phyloP scores from a whole-genome alignment of 2,888 invertebrate genomes.

The Zaprionus lineosus region DNA sequence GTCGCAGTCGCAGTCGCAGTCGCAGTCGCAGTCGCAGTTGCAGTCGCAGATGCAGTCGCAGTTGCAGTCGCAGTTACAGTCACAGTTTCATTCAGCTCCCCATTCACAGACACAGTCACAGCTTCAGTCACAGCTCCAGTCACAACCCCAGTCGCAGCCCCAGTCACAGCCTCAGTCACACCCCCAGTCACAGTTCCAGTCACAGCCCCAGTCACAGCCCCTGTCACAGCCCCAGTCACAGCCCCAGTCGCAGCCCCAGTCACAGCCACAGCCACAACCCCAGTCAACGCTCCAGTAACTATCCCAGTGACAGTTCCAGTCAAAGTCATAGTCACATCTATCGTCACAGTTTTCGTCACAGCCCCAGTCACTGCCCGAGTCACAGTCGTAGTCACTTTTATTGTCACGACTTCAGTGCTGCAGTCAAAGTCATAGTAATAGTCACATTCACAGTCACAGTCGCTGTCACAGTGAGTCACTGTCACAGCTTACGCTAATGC shows the following conservation, averaged over 20 bases:
- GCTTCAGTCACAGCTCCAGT: conserved; percentile 9
- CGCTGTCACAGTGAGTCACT: conserved; percentile 20
- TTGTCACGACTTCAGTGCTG: neutral
- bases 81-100: no score
- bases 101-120: neutral
- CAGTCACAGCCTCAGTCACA: conserved; percentile 5
- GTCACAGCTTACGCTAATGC: conserved; percentile 71
- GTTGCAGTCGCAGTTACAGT: conserved; percentile 20
- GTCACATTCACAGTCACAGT: no score
- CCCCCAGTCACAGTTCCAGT: neutral
- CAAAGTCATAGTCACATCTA: conserved; percentile 4
- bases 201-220: conserved; percentile 1
- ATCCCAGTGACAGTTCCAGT: no score
- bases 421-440: conserved; percentile 2
- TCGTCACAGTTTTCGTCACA: neutral
- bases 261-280: conserved; percentile 10
- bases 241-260: neutral
- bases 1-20: conserved; percentile 7
- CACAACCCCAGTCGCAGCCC: neutral
- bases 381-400: conserved; percentile 6
- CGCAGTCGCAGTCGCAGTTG: neutral
- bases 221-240: conserved; percentile 5
- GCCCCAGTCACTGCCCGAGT: conserved; percentile 1
- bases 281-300: neutral
- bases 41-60: no score